Percentiles rank a stretch among this genome's conserved stretches.
Evolutionary conservation across 2,113 vertebrate genomes (phyloP).

Genomic region (Thomomys bottae): DNA sequence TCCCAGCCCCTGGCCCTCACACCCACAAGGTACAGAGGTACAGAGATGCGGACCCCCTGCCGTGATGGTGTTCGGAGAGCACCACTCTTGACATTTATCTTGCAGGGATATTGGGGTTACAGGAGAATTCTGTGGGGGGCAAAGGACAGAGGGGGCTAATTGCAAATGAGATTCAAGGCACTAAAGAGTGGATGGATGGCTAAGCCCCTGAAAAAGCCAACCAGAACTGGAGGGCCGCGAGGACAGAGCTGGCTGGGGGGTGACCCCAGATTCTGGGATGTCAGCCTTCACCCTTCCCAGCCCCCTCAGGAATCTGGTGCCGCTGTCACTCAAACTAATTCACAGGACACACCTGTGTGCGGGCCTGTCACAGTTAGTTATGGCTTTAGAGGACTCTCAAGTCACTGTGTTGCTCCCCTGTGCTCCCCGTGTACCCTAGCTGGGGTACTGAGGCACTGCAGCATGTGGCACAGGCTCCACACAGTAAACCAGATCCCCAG

Average conservation of each 20-base stretch:
- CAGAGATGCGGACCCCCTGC: not conserved
- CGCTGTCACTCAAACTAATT: not conserved
- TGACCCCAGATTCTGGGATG: not conserved
- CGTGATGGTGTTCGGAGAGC: slow-evolving; percentile 44
- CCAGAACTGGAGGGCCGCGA: not conserved
- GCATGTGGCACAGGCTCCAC: not conserved
- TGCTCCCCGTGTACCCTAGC: not conserved
- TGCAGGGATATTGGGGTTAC: not conserved
- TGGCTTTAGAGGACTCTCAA: slow-evolving; percentile 39
- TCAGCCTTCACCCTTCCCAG: not conserved
- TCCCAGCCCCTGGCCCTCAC: not conserved
- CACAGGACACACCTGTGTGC: not conserved
- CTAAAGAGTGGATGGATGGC: not conserved
- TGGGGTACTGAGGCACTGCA: not conserved
- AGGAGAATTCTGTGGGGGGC: not conserved
- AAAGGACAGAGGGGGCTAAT: not conserved
- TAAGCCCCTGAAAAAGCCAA: not conserved
- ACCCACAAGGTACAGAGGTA: not conserved
- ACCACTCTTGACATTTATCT: slow-evolving; percentile 29
- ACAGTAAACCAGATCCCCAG: not conserved
- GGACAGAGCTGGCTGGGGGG: not conserved
- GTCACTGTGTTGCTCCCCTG: not conserved
- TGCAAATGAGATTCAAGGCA: slow-evolving; percentile 64
- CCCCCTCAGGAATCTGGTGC: not conserved
- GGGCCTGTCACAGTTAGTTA: not conserved